Evolutionary conservation across 2,113 vertebrate species (phyloP), one percentile per base, ranked within the genome.

Genomic region (Halcyon malimbica): DNA sequence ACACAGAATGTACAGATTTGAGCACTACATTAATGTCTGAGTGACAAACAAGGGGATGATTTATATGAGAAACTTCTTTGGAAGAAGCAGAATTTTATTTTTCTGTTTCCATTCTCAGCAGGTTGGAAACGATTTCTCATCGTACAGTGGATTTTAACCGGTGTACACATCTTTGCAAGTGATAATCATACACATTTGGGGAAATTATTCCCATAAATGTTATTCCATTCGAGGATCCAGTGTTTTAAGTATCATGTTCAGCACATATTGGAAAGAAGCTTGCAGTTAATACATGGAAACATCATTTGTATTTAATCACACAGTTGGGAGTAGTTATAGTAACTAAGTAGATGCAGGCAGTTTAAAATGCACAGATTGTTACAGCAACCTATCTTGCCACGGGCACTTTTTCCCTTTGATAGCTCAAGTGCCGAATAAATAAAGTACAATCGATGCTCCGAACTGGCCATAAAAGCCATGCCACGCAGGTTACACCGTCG

Each of bases 301-400:
- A 80, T 83, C 70, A 84, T 96, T 95, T 96, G 95, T 86, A 82
- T 96, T 96, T 96, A 95, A 97, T 95, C 97, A 94, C 2, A 2
- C 88, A 76, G 64, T 90, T 70, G 94, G 96, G 96, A 97, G 93
- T 93, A 78, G 80, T 90, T 87, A 87, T 18, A 86, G 83, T 83
- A 88, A 89, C 95, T 94, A 93, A 96, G 92, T 96, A 97, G 92
- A 98, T 89, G 94, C 93, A 94, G 91, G 48, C 87, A 83, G 73
- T 90, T 97, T 96, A 96, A 97, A 96, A 97, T 96, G 97, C 95
- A 94, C 82, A 80, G 90, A 94, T 96, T 94, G 96, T 97, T 94
- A 79, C 93, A 67, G 88, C 89, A 94, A 80, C 95, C 94, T 88
- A 93, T 89, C 94, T 98, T 94, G 96, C 97, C 97, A 91, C 6